Conservation (phyloP, 2,113 vertebrate genomes). For the Urocynchramus pylzowi region DNA sequence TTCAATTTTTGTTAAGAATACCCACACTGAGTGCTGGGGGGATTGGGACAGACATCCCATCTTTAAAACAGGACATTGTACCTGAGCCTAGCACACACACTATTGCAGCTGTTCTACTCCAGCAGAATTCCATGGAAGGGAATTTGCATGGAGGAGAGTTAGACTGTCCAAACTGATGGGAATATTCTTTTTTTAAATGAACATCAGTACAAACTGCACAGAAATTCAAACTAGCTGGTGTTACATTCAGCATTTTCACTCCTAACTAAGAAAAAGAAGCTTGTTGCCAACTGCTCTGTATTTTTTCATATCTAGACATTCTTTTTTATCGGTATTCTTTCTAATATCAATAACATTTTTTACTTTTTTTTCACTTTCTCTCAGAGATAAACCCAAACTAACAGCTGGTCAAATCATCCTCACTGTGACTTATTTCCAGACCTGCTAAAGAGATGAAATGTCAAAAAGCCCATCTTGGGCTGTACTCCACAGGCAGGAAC, state of each 20-base stretch:
- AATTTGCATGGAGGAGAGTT: not conserved
- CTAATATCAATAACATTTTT: not conserved
- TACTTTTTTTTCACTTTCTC: not conserved
- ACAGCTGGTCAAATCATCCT: not conserved
- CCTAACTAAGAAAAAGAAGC: not conserved
- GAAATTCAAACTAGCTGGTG: not conserved
- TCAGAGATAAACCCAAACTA: not conserved
- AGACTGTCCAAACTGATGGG: accelerated
- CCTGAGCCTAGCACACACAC: not conserved
- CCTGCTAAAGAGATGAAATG: not conserved
- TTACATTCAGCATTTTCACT: not conserved
- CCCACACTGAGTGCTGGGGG: not conserved
- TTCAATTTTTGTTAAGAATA: not conserved
- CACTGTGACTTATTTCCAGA: not conserved
- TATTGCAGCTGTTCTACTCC: not conserved
- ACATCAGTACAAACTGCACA: not conserved
- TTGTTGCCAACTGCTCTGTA: not conserved
- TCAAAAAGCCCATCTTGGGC: not conserved
- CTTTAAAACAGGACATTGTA: not conserved
- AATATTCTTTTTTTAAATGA: not conserved
- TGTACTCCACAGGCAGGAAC: not conserved
- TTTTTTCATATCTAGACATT: not conserved
- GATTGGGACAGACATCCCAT: not conserved
- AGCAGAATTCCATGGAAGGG: not conserved
- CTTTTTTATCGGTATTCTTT: not conserved